These are phyloP conservation scores for Petrolisthes cinctipes DNA, from an alignment of 2,888 invertebrate species.

Conservation along the genomic window DNA sequence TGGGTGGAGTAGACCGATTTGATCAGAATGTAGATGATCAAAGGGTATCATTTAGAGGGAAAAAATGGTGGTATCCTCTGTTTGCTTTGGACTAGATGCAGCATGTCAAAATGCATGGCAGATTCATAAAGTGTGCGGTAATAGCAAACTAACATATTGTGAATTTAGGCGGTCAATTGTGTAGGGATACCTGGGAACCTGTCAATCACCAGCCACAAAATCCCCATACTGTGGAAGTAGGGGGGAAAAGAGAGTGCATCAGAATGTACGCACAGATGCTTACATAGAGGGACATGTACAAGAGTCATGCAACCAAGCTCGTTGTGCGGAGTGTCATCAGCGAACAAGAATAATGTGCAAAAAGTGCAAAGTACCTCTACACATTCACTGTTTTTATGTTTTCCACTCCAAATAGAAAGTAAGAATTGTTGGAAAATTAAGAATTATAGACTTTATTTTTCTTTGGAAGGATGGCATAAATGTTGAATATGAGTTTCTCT, in stretches of 20 bases:
- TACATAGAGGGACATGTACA: slow-evolving; percentile 5
- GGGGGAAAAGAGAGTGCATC: slow-evolving; percentile 8
- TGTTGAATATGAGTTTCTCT: not conserved
- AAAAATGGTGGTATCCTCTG: slow-evolving; percentile 27
- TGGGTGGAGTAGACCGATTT: too few species aligned
- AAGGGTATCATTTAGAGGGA: slow-evolving; percentile 25
- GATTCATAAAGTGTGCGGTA: slow-evolving; percentile 10
- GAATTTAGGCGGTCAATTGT: slow-evolving; percentile 27
- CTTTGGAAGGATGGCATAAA: not conserved
- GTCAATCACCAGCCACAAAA: slow-evolving; percentile 11
- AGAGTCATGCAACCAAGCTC: slow-evolving; percentile 16
- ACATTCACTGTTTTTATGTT: slow-evolving; percentile 12
- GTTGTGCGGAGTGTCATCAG: slow-evolving; percentile 31
- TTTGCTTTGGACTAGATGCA: slow-evolving; percentile 18
- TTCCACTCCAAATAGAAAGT: not conserved
- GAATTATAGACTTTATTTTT: not conserved
- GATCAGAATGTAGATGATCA: slow-evolving; percentile 22
- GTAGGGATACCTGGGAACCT: slow-evolving; percentile 22
- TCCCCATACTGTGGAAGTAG: slow-evolving; percentile 23
- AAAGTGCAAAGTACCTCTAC: slow-evolving; percentile 16
- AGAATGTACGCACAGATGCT: slow-evolving; percentile 21
- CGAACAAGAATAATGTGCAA: slow-evolving; percentile 17
- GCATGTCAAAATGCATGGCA: slow-evolving; percentile 23
- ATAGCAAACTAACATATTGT: slow-evolving; percentile 19
- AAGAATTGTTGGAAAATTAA: too few species aligned